Percentiles rank a stretch among this genome's conserved stretches.
Conservation (phyloP, 2,888 invertebrate species). For the Macrosoma leucophasiata region DNA sequence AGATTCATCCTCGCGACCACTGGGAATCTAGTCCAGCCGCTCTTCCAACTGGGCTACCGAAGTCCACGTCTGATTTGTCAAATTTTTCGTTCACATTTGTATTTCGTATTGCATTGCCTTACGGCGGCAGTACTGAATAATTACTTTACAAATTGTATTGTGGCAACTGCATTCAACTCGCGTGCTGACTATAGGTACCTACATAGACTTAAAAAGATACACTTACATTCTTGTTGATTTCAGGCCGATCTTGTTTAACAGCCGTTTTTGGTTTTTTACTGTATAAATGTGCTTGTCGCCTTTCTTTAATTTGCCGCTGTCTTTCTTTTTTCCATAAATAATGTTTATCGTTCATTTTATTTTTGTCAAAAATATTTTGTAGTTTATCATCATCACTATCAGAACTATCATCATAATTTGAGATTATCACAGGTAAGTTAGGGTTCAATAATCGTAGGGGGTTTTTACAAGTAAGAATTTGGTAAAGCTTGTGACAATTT, state of each 20-base stretch:
- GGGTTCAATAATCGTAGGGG: conserved; percentile 67
- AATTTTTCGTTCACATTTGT: no score
- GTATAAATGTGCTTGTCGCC: conserved; percentile 42
- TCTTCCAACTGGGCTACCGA: no score
- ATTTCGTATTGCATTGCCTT: no score
- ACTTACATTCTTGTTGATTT: conserved; percentile 76
- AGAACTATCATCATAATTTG: conserved; percentile 40
- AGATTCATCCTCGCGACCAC: no score
- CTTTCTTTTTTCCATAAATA: conserved; percentile 67
- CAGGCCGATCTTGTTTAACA: conserved; percentile 53
- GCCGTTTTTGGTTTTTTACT: conserved; percentile 45
- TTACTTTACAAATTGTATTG: no score
- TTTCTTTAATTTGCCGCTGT: conserved; percentile 53
- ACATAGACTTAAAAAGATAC: no score
- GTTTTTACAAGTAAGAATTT: conserved; percentile 74
- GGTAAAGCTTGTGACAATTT: conserved; percentile 75
- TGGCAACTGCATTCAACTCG: no score
- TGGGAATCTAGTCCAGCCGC: no score
- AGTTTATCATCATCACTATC: conserved; percentile 58
- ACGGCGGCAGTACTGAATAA: no score
- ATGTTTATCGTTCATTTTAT: conserved; percentile 67
- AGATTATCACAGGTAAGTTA: conserved; percentile 39
- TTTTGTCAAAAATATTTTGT: conserved; percentile 60
- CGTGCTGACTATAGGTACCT: no score
- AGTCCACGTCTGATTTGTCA: no score